Conservation (phyloP, 2,797 vertebrate genomes). For the Pangasius larnaudii region DNA sequence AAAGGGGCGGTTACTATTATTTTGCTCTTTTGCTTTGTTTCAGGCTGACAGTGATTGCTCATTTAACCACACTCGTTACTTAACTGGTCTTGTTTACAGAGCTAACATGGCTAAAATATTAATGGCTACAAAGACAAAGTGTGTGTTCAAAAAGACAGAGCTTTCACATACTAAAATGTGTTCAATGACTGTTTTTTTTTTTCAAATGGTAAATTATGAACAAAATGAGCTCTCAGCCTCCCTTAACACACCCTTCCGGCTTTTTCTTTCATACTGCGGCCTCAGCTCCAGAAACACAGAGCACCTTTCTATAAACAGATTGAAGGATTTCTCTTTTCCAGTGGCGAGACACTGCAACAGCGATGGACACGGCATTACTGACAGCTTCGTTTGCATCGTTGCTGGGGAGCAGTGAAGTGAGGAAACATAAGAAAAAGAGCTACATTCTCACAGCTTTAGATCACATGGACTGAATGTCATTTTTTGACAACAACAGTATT, state of each 20-base stretch:
- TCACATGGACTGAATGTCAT: neutral
- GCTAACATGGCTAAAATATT: neutral
- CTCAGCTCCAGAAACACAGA: neutral
- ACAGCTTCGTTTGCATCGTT: neutral
- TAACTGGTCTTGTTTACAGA: neutral
- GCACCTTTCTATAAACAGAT: neutral
- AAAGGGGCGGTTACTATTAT: neutral
- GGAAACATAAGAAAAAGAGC: slow-evolving; percentile 5
- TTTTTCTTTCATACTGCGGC: neutral
- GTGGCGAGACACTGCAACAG: neutral
- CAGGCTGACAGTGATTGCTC: neutral
- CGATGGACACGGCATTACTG: neutral
- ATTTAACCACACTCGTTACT: neutral
- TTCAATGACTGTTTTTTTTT: neutral
- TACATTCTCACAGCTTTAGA: neutral
- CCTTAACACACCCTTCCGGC: neutral
- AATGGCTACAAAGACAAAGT: neutral
- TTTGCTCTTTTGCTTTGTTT: neutral
- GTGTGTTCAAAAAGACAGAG: neutral
- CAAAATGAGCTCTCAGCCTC: neutral
- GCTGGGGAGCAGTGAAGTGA: neutral
- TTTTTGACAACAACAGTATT: neutral
- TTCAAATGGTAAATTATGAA: no score
- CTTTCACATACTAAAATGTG: neutral
- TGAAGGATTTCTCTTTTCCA: neutral